Percentiles rank a stretch among this genome's conserved stretches.
These are phyloP conservation scores for Chloroclysta siterata DNA, from an alignment of 2,888 invertebrate species.

Conservation along the genomic window DNA sequence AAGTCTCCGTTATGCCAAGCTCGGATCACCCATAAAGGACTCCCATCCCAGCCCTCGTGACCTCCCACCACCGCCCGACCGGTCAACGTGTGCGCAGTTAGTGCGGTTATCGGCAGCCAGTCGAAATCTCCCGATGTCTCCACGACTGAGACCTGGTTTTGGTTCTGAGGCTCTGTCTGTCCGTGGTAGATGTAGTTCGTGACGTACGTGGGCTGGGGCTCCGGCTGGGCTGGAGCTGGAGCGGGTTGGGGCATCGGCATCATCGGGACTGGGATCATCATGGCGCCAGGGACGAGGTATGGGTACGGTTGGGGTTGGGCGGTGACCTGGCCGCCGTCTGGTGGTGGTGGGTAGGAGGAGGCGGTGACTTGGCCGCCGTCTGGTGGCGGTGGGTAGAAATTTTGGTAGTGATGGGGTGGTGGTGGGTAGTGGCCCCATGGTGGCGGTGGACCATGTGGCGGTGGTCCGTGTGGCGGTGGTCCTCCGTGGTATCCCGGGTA, in stretches of 20 bases:
- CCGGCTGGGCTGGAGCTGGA: slow-evolving; percentile 39
- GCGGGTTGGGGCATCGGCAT: slow-evolving; percentile 42
- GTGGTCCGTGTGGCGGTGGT: slow-evolving; percentile 56
- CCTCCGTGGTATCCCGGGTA: slow-evolving; percentile 42
- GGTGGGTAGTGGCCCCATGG: slow-evolving; percentile 44
- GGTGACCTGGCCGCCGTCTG: slow-evolving; percentile 47
- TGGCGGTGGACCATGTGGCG: slow-evolving; percentile 52
- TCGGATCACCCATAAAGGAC: slow-evolving; percentile 78
- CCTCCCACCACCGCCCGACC: slow-evolving; percentile 77
- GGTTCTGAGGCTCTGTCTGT: slow-evolving; percentile 57
- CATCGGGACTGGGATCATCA: slow-evolving; percentile 69
- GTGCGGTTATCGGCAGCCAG: slow-evolving; percentile 74
- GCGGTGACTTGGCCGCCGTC: slow-evolving; percentile 33
- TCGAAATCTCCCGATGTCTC: slow-evolving; percentile 72
- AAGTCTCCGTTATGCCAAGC: slow-evolving; percentile 76
- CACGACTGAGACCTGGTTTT: slow-evolving; percentile 62
- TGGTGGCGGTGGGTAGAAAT: slow-evolving; percentile 39
- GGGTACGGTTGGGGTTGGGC: slow-evolving; percentile 56
- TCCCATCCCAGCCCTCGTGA: slow-evolving; percentile 80
- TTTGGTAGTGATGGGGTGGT: slow-evolving; percentile 43
- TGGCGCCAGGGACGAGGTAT: slow-evolving; percentile 68
- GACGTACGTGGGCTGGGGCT: slow-evolving; percentile 65
- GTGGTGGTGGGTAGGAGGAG: slow-evolving; percentile 42
- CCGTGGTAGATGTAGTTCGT: slow-evolving; percentile 79
- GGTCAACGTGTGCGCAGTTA: slow-evolving; percentile 62